These are phyloP conservation scores for Coturnix japonica DNA, from an alignment of 2,113 vertebrate genomes.

Conservation along the genomic window DNA sequence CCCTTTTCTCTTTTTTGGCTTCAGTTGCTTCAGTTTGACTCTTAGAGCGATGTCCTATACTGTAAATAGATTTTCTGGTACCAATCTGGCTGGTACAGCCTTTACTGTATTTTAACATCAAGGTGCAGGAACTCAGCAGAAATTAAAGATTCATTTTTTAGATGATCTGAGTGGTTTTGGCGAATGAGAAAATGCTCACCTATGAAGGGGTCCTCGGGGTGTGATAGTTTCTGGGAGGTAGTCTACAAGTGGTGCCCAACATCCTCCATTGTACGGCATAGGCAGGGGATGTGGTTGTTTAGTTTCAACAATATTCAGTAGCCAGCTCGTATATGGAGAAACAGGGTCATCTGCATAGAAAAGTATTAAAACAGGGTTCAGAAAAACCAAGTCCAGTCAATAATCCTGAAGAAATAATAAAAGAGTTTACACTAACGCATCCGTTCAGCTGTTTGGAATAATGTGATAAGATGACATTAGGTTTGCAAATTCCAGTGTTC, in stretches of 20 bases:
- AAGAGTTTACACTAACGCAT: neutral
- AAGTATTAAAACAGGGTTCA: neutral
- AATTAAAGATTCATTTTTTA: neutral
- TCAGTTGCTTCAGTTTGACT: neutral
- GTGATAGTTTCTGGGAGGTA: slow-evolving; percentile 97
- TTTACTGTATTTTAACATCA: neutral
- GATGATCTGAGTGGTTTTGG: neutral
- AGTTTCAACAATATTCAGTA: slow-evolving; percentile 91
- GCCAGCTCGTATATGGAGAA: slow-evolving; percentile 94
- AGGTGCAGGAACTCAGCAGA: neutral
- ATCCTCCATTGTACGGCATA: slow-evolving; percentile 96
- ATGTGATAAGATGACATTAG: neutral
- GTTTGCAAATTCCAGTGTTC: slow-evolving; percentile 37
- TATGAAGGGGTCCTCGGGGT: slow-evolving; percentile 92
- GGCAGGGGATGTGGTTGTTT: slow-evolving; percentile 93
- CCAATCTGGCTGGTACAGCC: neutral
- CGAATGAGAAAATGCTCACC: slow-evolving; percentile 76
- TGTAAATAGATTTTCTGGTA: neutral
- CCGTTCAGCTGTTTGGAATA: slow-evolving; percentile 6
- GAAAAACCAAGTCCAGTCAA: neutral
- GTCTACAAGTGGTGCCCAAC: slow-evolving; percentile 97
- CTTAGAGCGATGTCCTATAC: neutral
- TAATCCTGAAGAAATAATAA: neutral
- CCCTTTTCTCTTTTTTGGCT: neutral
- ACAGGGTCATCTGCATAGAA: slow-evolving; percentile 86